Conservation (phyloP, 2,797 vertebrate species). For the Rhinogobio ventralis region DNA sequence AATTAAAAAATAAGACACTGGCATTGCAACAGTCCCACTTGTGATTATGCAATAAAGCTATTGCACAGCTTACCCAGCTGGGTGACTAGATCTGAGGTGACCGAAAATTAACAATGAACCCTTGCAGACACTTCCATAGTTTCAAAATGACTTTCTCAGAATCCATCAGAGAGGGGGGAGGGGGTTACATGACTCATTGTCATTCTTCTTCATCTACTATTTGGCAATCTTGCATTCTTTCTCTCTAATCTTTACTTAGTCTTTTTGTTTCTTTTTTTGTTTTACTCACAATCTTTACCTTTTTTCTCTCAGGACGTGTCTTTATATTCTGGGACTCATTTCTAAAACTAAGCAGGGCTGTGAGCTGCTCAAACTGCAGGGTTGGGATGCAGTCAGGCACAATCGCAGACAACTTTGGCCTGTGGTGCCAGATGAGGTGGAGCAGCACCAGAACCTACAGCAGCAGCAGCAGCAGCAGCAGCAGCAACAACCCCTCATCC, state of each 20-base stretch:
- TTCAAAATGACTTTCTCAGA: slow-evolving; percentile 10
- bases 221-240: neutral
- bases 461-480: slow-evolving; percentile 78
- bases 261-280: neutral
- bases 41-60: neutral
- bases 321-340: slow-evolving; percentile 90
- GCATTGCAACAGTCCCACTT: neutral
- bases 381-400: slow-evolving; percentile 95
- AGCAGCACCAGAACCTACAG: slow-evolving; percentile 77
- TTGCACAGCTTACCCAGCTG: neutral
- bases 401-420: slow-evolving; percentile 95
- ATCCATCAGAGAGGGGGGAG: neutral
- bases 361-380: slow-evolving; percentile 92
- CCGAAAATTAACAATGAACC: neutral
- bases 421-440: slow-evolving; percentile 94
- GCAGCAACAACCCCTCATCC: slow-evolving; percentile 82
- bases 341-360: slow-evolving; percentile 97
- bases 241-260: neutral
- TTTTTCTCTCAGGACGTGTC: slow-evolving; percentile 70
- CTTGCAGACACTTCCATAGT: neutral
- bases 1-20: neutral
- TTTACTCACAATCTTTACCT: neutral
- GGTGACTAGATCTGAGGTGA: neutral
- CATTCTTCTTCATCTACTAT: neutral
- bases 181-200: neutral